Conservation (phyloP, 1,140 invertebrate genomes). For the Pseudomyrmex dendroicus region DNA sequence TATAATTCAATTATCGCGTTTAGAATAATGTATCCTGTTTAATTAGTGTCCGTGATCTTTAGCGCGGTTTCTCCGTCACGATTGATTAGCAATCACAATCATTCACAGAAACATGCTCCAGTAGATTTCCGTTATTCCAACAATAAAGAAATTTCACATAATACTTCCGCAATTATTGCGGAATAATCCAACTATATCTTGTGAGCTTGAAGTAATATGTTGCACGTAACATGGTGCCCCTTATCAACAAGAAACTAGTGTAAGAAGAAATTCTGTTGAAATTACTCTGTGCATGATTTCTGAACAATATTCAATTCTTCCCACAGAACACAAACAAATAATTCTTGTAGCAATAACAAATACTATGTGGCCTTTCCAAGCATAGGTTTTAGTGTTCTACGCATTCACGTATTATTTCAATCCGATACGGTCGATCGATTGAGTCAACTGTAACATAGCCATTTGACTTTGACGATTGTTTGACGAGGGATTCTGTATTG, state of each 20-base stretch:
- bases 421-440: slow-evolving; percentile 41
- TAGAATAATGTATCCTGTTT: not conserved
- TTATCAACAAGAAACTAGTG: not conserved
- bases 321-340: not conserved
- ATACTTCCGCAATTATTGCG: not conserved
- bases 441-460: not conserved
- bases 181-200: too few relatives aligned
- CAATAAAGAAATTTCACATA: not conserved
- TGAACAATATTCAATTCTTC: not conserved
- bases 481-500: slow-evolving; percentile 9
- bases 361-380: not conserved
- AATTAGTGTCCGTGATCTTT: slow-evolving; percentile 6
- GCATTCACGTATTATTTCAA: not conserved
- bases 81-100: not conserved
- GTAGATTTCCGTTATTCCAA: not conserved
- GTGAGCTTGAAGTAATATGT: too few relatives aligned
- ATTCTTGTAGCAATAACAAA: slow-evolving; percentile 7
- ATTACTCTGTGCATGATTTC: not conserved
- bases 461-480: slow-evolving; percentile 32
- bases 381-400: not conserved
- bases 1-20: not conserved
- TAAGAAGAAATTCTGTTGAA: not conserved
- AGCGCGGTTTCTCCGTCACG: not conserved
- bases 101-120: not conserved
- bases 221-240: too few relatives aligned